These are phyloP conservation scores for Ormyrus rosae DNA, from an alignment of 2,888 invertebrate species.

Conservation along the genomic window DNA sequence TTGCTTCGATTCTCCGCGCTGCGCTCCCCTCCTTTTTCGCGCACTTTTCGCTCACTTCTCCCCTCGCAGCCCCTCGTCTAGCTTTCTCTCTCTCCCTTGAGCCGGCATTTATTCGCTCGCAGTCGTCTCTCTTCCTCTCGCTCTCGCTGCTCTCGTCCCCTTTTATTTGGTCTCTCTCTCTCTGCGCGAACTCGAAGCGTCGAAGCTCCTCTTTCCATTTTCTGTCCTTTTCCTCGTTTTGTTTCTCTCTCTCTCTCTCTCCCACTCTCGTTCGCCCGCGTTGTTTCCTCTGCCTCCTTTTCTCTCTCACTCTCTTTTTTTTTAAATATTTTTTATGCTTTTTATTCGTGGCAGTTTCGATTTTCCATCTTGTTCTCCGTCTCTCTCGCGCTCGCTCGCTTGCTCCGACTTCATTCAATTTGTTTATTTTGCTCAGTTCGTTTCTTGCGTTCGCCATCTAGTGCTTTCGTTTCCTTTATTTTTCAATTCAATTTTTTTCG, in stretches of 20 bases:
- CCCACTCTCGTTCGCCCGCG: background rate
- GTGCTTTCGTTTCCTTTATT: slow-evolving; percentile 41
- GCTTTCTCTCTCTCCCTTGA: slow-evolving; percentile 18
- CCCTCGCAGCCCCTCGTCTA: slow-evolving; percentile 33
- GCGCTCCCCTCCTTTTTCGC: slow-evolving; percentile 16
- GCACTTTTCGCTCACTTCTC: slow-evolving; percentile 63
- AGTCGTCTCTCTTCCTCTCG: slow-evolving; percentile 53
- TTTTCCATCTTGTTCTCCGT: slow-evolving; percentile 50
- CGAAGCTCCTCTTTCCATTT: slow-evolving; percentile 33
- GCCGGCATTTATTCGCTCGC: slow-evolving; percentile 4
- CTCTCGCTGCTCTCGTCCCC: slow-evolving; percentile 15
- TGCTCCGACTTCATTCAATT: slow-evolving; percentile 45
- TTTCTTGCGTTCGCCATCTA: slow-evolving; percentile 44
- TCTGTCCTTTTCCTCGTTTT: slow-evolving; percentile 43
- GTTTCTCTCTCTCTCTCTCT: background rate
- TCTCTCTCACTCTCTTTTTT: slow-evolving; percentile 7
- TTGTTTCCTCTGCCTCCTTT: background rate
- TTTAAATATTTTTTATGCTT: slow-evolving; percentile 7
- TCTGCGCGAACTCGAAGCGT: slow-evolving; percentile 4
- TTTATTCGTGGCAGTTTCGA: slow-evolving; percentile 53
- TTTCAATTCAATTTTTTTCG: slow-evolving; percentile 45
- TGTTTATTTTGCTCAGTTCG: slow-evolving; percentile 54
- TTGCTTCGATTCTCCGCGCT: slow-evolving; percentile 9
- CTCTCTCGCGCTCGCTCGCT: slow-evolving; percentile 7
- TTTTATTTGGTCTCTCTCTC: slow-evolving; percentile 48